phyloP scores from a whole-genome alignment of 2,888 invertebrate genomes.

The Leptura quadrifasciata region DNA sequence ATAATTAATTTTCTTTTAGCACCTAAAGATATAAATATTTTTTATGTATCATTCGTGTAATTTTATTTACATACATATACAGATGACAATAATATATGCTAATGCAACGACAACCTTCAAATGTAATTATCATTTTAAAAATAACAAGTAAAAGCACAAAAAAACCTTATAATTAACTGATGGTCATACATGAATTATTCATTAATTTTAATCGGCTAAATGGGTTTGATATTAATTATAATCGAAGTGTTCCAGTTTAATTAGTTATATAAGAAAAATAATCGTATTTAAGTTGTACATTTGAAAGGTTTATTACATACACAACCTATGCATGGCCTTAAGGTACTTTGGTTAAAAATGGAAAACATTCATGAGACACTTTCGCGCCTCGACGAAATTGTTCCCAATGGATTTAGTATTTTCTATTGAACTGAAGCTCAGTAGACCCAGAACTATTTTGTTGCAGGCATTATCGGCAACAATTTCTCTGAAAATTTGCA shows the following conservation, averaged over 20 bases:
- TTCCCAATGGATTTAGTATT: neutral
- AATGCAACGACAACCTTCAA: slow-evolving; percentile 48
- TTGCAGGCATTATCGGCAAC: no score
- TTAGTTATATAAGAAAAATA: slow-evolving; percentile 12
- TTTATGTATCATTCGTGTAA: slow-evolving; percentile 22
- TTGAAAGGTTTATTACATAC: neutral
- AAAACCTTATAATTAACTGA: slow-evolving; percentile 48
- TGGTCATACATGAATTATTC: slow-evolving; percentile 51
- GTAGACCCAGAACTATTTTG: no score
- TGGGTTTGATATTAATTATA: slow-evolving; percentile 26
- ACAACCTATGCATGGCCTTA: neutral
- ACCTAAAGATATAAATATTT: slow-evolving; percentile 28
- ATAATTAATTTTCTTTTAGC: slow-evolving; percentile 47
- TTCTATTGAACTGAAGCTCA: no score
- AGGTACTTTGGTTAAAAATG: neutral
- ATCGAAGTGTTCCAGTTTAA: slow-evolving; percentile 32
- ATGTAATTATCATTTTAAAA: slow-evolving; percentile 48
- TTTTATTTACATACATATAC: slow-evolving; percentile 39
- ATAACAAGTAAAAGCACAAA: slow-evolving; percentile 49
- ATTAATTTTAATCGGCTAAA: slow-evolving; percentile 42
- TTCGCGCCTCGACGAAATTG: neutral
- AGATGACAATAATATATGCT: slow-evolving; percentile 36
- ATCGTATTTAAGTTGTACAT: neutral
- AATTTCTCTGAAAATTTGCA: no score
- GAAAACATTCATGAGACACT: neutral